phyloP scores from a whole-genome alignment of 2,797 vertebrate genomes.

The Emydoidea blandingii region DNA sequence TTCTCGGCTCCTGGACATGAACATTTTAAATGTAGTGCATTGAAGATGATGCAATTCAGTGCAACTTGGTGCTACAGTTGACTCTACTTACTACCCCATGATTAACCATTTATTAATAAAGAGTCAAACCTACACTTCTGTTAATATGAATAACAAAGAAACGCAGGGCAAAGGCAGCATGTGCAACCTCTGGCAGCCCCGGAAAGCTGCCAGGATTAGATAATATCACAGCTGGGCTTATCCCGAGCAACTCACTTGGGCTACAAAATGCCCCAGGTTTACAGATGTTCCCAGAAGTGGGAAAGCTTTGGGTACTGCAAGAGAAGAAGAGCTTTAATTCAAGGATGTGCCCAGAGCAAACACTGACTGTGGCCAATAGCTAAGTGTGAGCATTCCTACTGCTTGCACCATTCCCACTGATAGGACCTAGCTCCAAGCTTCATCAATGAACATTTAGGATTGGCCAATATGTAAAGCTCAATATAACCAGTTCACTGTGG shows the following conservation, averaged over 20 bases:
- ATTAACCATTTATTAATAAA: background rate
- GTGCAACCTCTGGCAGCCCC: background rate
- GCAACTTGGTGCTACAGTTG: background rate
- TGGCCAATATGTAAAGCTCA: accelerated
- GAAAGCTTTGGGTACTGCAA: background rate
- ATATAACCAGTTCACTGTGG: slow-evolving; percentile 10
- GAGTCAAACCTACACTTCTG: background rate
- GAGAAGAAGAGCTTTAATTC: background rate
- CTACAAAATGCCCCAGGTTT: background rate
- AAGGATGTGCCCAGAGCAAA: background rate
- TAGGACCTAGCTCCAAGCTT: background rate
- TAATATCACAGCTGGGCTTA: background rate
- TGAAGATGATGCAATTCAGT: accelerated
- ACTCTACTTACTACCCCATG: background rate
- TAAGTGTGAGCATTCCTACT: background rate
- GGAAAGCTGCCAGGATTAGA: accelerated
- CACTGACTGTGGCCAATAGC: accelerated
- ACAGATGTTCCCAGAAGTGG: background rate
- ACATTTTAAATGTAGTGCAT: accelerated
- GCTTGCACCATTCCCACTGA: background rate
- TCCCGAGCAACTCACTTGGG: background rate
- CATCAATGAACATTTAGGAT: accelerated
- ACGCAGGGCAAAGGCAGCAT: accelerated
- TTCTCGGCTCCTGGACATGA: accelerated
- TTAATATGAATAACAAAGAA: background rate